A percentile compares a stretch with the other conserved stretches of the same genome.
phyloP scores from a whole-genome alignment of 2,797 vertebrate species.

The Muraenolepis orangiensis region DNA sequence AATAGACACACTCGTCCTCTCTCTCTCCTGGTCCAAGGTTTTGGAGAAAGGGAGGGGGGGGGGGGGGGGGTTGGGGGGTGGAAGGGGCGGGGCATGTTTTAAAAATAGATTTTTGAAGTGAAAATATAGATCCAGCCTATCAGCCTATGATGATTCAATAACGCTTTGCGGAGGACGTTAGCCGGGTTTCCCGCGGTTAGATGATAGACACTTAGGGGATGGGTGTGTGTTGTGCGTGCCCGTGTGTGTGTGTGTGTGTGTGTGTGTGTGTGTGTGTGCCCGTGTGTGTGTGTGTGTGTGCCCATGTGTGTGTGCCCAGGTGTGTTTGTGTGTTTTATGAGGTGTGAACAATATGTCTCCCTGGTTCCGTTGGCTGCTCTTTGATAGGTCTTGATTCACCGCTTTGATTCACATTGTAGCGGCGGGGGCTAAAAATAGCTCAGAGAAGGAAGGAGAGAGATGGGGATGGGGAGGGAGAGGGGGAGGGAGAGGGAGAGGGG shows the following conservation, averaged over 20 bases:
- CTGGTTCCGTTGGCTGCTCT: constrained; percentile 55
- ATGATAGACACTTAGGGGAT: background rate
- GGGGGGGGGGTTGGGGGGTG: too few species aligned
- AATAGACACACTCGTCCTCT: background rate
- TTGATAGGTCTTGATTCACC: constrained; percentile 68
- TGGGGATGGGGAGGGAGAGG: constrained; percentile 1
- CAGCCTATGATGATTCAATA: background rate
- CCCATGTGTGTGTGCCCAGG: background rate
- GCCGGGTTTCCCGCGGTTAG: too few species aligned
- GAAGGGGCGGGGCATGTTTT: background rate
- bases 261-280: too few species aligned
- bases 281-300: too few species aligned
- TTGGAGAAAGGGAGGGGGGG: too few species aligned
- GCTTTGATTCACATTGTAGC: constrained; percentile 64
- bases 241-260: too few species aligned
- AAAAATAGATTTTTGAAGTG: background rate
- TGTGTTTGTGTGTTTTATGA: constrained; percentile 31
- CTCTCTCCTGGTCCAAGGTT: background rate
- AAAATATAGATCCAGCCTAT: background rate
- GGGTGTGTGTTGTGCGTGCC: too few species aligned
- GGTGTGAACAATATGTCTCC: constrained; percentile 52
- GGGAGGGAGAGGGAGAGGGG: constrained; percentile 31
- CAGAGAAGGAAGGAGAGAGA: constrained; percentile 30
- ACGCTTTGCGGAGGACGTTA: background rate
- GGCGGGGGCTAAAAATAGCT: constrained; percentile 77